Percentiles rank a stretch among this genome's conserved stretches.
These are phyloP conservation scores for Epistrophe eligans DNA, from an alignment of 2,888 invertebrate species.

Conservation along the genomic window DNA sequence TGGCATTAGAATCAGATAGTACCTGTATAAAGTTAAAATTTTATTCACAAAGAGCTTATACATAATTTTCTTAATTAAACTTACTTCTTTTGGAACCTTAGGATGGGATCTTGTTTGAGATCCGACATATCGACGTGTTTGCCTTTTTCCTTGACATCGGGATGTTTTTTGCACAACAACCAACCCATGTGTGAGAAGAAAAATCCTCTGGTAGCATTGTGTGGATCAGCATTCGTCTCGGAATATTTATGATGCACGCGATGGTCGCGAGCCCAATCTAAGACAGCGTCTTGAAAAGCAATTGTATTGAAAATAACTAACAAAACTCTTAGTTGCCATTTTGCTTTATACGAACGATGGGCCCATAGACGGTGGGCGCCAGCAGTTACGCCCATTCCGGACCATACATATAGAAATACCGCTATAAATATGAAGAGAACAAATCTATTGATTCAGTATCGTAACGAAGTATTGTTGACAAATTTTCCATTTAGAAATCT, in stretches of 20 bases:
- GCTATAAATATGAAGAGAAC: background rate
- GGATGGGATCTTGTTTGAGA: constrained; percentile 90
- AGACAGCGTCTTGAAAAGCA: constrained; percentile 92
- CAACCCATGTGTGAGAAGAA: constrained; percentile 98
- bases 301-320: constrained; percentile 92
- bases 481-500: too few species aligned
- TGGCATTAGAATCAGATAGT: constrained; percentile 90
- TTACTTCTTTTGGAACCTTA: constrained; percentile 93
- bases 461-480: too few species aligned
- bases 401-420: constrained; percentile 80
- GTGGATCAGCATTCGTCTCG: constrained; percentile 96
- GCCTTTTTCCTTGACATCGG: constrained; percentile 92
- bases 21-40: constrained; percentile 83
- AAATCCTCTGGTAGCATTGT: constrained; percentile 94
- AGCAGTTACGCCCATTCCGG: constrained; percentile 95
- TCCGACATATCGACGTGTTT: constrained; percentile 92
- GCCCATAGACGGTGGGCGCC: constrained; percentile 97
- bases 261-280: constrained; percentile 90
- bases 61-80: constrained; percentile 81
- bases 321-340: constrained; percentile 91
- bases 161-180: constrained; percentile 94
- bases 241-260: constrained; percentile 94
- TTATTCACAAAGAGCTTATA: background rate
- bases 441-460: too few species aligned
- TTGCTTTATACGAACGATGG: constrained; percentile 96